Conservation (phyloP, 2,797 vertebrate species). For the Lerista edwardsae region DNA sequence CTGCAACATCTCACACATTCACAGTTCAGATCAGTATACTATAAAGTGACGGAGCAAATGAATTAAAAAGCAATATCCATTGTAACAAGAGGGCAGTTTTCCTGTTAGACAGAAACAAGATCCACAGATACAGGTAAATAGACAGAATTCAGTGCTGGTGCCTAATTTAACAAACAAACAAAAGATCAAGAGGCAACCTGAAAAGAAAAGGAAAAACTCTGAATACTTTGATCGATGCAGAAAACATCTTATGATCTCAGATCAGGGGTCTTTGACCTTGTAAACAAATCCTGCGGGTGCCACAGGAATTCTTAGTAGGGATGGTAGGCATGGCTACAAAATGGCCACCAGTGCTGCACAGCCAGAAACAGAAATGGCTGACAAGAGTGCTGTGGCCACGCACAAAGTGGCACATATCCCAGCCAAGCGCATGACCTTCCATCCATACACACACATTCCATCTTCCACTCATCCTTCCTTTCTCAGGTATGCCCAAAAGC, state of each 20-base stretch:
- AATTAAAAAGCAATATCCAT: constrained; percentile 48
- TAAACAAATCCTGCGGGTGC: too few relatives aligned
- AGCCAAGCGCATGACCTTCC: too few relatives aligned
- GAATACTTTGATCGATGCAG: background rate
- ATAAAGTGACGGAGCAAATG: constrained; percentile 61
- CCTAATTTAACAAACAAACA: constrained; percentile 7
- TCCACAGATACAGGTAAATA: background rate
- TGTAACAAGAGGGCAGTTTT: constrained; percentile 55
- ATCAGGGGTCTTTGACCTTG: background rate
- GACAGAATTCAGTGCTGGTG: constrained; percentile 10
- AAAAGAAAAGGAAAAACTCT: constrained; percentile 26
- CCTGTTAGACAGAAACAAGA: constrained; percentile 43
- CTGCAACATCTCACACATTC: background rate
- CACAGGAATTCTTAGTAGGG: too few relatives aligned
- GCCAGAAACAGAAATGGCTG: too few relatives aligned
- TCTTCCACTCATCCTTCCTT: too few relatives aligned
- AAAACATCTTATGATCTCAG: constrained; percentile 30
- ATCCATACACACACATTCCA: too few relatives aligned
- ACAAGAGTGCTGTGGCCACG: too few relatives aligned
- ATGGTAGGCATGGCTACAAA: too few relatives aligned
- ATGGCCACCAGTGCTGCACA: too few relatives aligned
- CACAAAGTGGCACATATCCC: too few relatives aligned
- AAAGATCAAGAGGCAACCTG: background rate
- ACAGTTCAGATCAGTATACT: constrained; percentile 1
- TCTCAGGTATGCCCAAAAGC: too few relatives aligned